Base-by-base conservation (phyloP, 2,797 vertebrate genomes). In the Alosa sapidissima region DNA sequence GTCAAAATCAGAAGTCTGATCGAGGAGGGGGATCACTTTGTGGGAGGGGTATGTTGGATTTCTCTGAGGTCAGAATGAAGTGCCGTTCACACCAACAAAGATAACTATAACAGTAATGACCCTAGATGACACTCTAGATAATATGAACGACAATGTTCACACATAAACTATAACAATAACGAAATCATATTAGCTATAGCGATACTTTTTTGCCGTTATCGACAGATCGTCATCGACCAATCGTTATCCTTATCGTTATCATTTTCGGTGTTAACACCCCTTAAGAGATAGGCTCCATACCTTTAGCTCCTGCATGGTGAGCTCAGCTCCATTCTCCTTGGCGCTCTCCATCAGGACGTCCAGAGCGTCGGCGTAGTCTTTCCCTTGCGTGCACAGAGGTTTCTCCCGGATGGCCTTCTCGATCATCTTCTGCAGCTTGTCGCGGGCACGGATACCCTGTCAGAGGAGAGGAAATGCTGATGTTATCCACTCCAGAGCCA, bases 251-350 rank as follows among this genome's bases (percentile, higher is more conserved):
- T 41, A 41, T 41, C 1, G 41, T 41, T 41, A 4, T 41, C 41
- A 41, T 41, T 41, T 4, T 41, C 41, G 41, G 41, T 4, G 41
- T 41, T 41, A 4, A 41, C 41, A 1, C 41, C 41, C 41, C 41
- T 41, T 41, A 82, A 48, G 16, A 58, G 55, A 0, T 47, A 2
- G 55, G 28, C 45, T 21, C 33, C 81, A 89, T 92, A 99, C 98
- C 98, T 99, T 99, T 75, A 99, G 94, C 83, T 99, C 98, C 91
- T 99, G 98, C 98, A 99, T 99, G 89, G 96, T 98, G 88, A 99
- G 95, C 91, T 99, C 97, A 3, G 96, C 94, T 86, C 97, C 97
- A 0, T 99, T 97, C 89, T 99, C 98, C 81, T 97, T 98, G 87
- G 97, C 97, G 0, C 98, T 99, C 89, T 97, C 96, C 3, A 99